Percentiles rank a stretch among this genome's conserved stretches.
These are phyloP conservation scores for Macrosteles quadrilineatus DNA, from an alignment of 1,140 invertebrate species.

Conservation along the genomic window DNA sequence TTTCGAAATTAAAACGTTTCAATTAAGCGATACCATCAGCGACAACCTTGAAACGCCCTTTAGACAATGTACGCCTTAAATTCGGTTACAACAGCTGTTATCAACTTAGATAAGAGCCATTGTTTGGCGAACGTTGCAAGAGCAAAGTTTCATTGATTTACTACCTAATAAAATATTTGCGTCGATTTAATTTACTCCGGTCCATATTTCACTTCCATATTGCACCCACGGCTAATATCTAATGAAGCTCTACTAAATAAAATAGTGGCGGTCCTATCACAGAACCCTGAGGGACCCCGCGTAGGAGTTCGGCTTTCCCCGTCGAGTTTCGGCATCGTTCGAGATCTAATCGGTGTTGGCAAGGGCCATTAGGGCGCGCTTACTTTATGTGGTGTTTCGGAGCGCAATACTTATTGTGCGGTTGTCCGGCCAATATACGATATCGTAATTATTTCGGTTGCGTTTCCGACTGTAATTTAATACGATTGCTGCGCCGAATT, in stretches of 20 bases:
- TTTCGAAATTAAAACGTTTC: too few species aligned
- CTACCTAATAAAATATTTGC: background rate
- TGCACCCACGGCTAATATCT: background rate
- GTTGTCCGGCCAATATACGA: background rate
- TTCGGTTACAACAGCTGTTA: too few species aligned
- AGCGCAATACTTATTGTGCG: conserved; percentile 14
- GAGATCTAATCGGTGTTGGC: background rate
- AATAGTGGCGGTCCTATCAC: background rate
- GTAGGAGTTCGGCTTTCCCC: conserved; percentile 4
- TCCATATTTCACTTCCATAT: background rate
- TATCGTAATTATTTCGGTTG: conserved; percentile 8
- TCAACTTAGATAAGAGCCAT: too few species aligned
- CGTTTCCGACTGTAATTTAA: background rate
- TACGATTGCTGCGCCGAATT: conserved; percentile 2
- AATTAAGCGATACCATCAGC: too few species aligned
- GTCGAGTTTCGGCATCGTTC: background rate
- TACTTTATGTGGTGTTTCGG: conserved; percentile 8
- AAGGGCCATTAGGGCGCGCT: background rate
- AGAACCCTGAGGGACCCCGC: background rate
- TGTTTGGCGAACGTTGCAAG: too few species aligned
- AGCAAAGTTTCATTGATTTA: background rate
- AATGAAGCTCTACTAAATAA: too few species aligned
- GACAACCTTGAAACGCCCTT: too few species aligned
- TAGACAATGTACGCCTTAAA: too few species aligned
- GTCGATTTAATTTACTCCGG: background rate